Evolutionary conservation across 2,888 invertebrate genomes (phyloP), one percentile per base, ranked within the genome.

Genomic region (Rhimphoctona megacephalus): DNA sequence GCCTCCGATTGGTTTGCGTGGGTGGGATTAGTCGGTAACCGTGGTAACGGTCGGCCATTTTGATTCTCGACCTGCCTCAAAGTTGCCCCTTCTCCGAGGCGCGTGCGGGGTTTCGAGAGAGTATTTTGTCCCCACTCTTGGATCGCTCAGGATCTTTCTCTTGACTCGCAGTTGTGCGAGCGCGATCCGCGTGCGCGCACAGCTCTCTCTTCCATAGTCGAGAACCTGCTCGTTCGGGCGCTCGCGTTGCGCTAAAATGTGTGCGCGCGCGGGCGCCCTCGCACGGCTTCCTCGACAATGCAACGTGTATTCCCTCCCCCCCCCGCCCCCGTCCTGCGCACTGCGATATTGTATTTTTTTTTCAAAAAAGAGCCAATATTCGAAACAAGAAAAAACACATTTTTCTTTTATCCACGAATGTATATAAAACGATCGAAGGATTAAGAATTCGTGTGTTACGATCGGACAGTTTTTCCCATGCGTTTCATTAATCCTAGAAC

Each of bases 41-140:
- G 85, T 84, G 91, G 91, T 87, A 91, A 94, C 94, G 78, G 84
- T 81, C 92, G 90, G 93, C 94, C 94, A 94, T 94, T 87, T 91
- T 92, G 90, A 57, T 83, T 85, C 89, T 77, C 90, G 92, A 93
- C 93, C 93, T 93, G 91, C 93, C 93, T 89, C 92, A 93, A 93
- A 86, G 87, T 87, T 90, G 91, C 88, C 88, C 90, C 88, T 74
- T 43, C 67, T 8, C 11, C 7, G 9, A 9, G 6, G 22, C 22
- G 22, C 43, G 1, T 30, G 6, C 7, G 7, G 17, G 17, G 1
- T 30, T 30, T 61, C 61, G 30, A 30, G 61, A 30, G 30, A 30
- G 30, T 61, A 61, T 17, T 30, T 49, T 17, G 0, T 25, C 61
- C 61, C 61, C 61, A 61, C 61, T 30, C 14, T 30, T 17, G 30